Evolutionary conservation across 2,888 invertebrate species (phyloP).

Genomic region (Odontocerum albicorne): DNA sequence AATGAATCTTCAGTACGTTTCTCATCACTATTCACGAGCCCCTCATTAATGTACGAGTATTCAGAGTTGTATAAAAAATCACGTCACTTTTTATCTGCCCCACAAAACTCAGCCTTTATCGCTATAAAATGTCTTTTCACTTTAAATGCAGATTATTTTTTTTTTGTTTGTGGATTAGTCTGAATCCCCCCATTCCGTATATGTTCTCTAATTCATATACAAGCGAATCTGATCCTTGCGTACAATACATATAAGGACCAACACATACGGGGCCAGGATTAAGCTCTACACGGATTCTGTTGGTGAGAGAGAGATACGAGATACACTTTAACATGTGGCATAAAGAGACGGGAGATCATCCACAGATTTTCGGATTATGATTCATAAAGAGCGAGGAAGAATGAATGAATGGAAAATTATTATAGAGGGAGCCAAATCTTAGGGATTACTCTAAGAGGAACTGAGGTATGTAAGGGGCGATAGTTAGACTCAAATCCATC

Average conservation of each 20-base stretch:
- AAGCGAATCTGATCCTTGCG: too few relatives aligned
- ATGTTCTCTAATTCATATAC: neutral
- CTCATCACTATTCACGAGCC: too few relatives aligned
- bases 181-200: neutral
- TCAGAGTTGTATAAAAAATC: too few relatives aligned
- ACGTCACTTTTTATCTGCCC: too few relatives aligned
- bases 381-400: conserved; percentile 55
- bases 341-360: conserved; percentile 42
- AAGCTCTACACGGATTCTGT: neutral
- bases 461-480: conserved; percentile 18
- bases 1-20: too few relatives aligned
- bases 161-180: conserved; percentile 6
- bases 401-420: conserved; percentile 60
- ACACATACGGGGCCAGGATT: neutral
- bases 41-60: too few relatives aligned
- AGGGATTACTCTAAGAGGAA: conserved; percentile 35
- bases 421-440: conserved; percentile 49
- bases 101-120: conserved; percentile 1
- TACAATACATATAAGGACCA: too few relatives aligned
- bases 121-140: conserved; percentile 5
- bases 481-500: conserved; percentile 21
- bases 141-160: conserved; percentile 17
- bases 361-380: conserved; percentile 59
- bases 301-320: conserved; percentile 49
- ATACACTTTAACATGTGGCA: conserved; percentile 42